Base-by-base conservation (phyloP, 2,113 vertebrate species). In the Pelusios castaneus region DNA sequence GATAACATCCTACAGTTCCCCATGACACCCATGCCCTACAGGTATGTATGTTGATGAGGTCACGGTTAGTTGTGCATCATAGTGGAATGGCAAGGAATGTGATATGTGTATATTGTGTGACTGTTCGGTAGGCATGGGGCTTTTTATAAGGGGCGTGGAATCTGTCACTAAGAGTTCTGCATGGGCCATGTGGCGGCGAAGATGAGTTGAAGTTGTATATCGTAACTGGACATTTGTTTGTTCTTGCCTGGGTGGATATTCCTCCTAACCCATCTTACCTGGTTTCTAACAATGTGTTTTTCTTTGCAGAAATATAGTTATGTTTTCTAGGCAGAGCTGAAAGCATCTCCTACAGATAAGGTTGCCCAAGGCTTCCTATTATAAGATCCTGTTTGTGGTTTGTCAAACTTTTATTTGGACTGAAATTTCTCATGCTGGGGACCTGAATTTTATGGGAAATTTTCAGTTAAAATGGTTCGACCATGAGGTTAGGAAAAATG, bases 301-400 rank as follows among this genome's bases (percentile, higher is more conserved):
- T 52, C 51, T 82, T 79, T 58, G 27, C n/a, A 31, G 5, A 0
- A 2, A 56, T 49, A 11, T 11, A 4, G 3, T 5, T 52, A 2
- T 2, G 4, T 3, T 54, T 4, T 0, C 0, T 0, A 3, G 9
- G 3, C 0, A 2, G n/a, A 5, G 3, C 13, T 14, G 31, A 1
- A 63, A 2, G 55, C 1, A 1, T 43, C 22, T 47, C 9, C 43
- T 51, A 25, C 21, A 25, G 21, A 70, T 70, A 10, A 70, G 60
- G 8, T 22, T 70, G 63, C 63, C 63, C 34, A 70, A 34, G 43
- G 27, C 45, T 38, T 51, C 8, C 47, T 19, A 41, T 43, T 4
- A 2, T 1, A 9, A 10, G 25, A 17, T 24, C 13, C 24, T 8
- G 1, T 38, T 47, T 10, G 41, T n/a, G 41, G 3, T 67, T 67